Evolutionary conservation across 2,888 invertebrate species (phyloP).

Genomic region (Laothoe populi): DNA sequence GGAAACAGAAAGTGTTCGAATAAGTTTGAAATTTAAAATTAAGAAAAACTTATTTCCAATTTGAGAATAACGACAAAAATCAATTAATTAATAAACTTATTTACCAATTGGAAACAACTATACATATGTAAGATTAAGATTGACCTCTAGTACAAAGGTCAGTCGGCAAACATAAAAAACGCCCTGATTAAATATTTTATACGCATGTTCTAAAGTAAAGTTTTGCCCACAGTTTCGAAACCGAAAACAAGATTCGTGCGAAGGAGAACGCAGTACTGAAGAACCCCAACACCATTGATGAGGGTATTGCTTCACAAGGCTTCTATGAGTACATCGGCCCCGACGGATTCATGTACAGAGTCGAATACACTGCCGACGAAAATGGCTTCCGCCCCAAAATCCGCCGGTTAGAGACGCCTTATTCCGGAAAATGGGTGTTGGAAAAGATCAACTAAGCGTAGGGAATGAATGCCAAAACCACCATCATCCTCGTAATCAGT

Average conservation of each 20-base stretch:
- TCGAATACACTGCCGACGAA: slow-evolving; percentile 82
- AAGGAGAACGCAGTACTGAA: slow-evolving; percentile 80
- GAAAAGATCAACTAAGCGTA: slow-evolving; percentile 70
- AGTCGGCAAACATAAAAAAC: background rate
- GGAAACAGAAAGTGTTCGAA: no score
- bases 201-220: background rate
- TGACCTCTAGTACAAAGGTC: background rate
- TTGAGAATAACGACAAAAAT: no score
- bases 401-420: slow-evolving; percentile 76
- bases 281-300: slow-evolving; percentile 77
- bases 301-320: slow-evolving; percentile 79
- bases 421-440: slow-evolving; percentile 79
- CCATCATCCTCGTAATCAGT: slow-evolving; percentile 65
- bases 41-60: no score
- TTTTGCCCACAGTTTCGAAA: slow-evolving; percentile 70
- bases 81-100: no score
- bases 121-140: no score
- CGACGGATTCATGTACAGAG: slow-evolving; percentile 81
- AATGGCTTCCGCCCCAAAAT: slow-evolving; percentile 79
- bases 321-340: slow-evolving; percentile 84
- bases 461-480: slow-evolving; percentile 33
- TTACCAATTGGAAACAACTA: no score
- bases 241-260: slow-evolving; percentile 82
- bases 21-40: no score
- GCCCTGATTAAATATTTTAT: background rate